Conservation (phyloP, 2,797 vertebrate species). For the Ficedula albicollis region DNA sequence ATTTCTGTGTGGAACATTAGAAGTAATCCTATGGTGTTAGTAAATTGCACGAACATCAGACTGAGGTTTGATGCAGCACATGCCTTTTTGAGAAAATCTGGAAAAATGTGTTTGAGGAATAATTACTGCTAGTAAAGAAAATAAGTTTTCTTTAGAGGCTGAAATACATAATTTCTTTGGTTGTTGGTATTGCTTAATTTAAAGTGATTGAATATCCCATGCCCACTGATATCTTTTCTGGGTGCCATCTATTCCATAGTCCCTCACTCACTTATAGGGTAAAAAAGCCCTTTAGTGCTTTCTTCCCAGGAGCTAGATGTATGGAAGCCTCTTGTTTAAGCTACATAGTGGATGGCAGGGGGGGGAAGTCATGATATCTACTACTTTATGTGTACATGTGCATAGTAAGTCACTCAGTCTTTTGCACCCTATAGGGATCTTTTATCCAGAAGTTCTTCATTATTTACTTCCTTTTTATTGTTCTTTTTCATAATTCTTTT, state of each 20-base stretch:
- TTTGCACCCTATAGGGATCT: background rate
- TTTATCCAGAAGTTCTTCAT: background rate
- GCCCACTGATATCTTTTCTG: background rate
- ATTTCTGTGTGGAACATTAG: background rate
- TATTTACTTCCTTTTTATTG: background rate
- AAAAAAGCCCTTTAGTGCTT: background rate
- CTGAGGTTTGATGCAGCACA: background rate
- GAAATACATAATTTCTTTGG: background rate
- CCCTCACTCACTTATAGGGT: background rate
- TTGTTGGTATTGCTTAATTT: background rate
- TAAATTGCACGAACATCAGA: background rate
- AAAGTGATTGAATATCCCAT: background rate
- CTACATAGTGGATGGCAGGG: accelerated
- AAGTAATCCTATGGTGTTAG: background rate
- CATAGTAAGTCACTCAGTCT: background rate
- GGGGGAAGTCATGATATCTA: background rate
- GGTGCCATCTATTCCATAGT: background rate
- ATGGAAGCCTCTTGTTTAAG: background rate
- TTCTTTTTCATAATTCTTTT: background rate
- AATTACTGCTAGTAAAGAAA: background rate
- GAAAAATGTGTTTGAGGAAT: background rate
- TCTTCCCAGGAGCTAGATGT: background rate
- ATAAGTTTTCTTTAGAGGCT: background rate
- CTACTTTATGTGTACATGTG: background rate
- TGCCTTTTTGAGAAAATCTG: background rate